Evolutionary conservation across 1,140 invertebrate species (phyloP), one percentile per base, ranked within the genome.

Genomic region (Cherax destructor): DNA sequence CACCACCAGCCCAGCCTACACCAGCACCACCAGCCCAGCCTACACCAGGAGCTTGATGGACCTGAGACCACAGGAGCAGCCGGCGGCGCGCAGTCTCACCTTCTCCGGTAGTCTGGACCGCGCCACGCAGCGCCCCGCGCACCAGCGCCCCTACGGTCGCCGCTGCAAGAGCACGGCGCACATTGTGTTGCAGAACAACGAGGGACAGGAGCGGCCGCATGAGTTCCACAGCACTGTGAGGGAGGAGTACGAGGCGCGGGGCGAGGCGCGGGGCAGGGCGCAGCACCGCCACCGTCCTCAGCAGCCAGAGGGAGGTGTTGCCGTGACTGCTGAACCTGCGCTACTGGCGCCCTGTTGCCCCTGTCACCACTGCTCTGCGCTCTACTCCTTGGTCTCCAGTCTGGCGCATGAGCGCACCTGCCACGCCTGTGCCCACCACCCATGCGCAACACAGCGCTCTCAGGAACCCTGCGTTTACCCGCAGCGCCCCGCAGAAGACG

Each of bases 111-210:
- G 52, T 52, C 87, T 81, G 49, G 80, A 78, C 59, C 69, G 81
- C 41, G 83, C 76, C 59, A 72, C 80, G 24, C 83, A 77, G 49
- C 74, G 79, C 21, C 61, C 30, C 47, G 94, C 61, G 81, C 94
- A 83, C 0, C 91, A 94, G 0, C 94, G 95, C n/a, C 94, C 94
- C 0, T 94, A 94, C 79, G 94, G 94, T 65, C 94, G 95, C 7
- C 93, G 94, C 6, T 97, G 96, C 91, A 96, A 95, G 78, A 97
- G 96, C 94, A 97, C 96, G 0, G 97, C 96, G 93, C 97, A 95
- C 93, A 97, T 97, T 69, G 95, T 96, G 11, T 87, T 94, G 9
- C 91, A 93, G 61, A 93, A 93, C 83, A 93, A 94, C 85, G 78
- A 91, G 10, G 41, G 49, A 16, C 79, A 59, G 52, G 79, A 72